phyloP scores from a whole-genome alignment of 2,797 vertebrate species.

The Catostomus latipinnis region DNA sequence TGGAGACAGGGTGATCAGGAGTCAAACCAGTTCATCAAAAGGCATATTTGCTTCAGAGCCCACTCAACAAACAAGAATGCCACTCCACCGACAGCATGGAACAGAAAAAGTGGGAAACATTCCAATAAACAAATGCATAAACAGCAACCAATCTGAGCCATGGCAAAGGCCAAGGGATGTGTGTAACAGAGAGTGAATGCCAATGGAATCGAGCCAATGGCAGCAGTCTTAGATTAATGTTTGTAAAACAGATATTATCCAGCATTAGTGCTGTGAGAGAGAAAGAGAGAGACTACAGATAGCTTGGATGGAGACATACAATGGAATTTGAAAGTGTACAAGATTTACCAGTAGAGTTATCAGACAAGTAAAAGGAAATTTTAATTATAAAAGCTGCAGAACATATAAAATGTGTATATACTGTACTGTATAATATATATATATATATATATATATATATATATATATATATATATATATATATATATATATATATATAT shows the following conservation, averaged over 20 bases:
- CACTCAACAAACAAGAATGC: conserved; percentile 5
- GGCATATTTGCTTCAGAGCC: neutral
- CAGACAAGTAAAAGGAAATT: too few species aligned
- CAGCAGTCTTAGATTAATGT: conserved; percentile 30
- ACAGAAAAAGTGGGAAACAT: neutral
- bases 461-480: too few species aligned
- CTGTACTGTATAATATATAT: too few species aligned
- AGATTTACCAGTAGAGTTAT: too few species aligned
- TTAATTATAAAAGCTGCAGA: too few species aligned
- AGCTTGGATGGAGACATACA: neutral
- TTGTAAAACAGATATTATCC: conserved; percentile 43
- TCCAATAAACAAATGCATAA: conserved; percentile 22
- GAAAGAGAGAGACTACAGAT: neutral
- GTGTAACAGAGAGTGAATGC: conserved; percentile 10
- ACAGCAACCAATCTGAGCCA: conserved; percentile 9
- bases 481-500: too few species aligned
- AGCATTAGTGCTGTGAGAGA: conserved; percentile 6
- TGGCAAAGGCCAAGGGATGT: neutral
- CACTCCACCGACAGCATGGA: conserved; percentile 6
- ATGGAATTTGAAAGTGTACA: neutral
- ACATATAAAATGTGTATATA: too few species aligned
- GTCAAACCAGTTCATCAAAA: neutral
- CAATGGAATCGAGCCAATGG: conserved; percentile 35
- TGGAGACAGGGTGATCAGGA: conserved; percentile 9
- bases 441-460: too few species aligned